A percentile compares a stretch with the other conserved stretches of the same genome.
Conservation (phyloP, 2,888 invertebrate species). For the Orthosia gracilis region DNA sequence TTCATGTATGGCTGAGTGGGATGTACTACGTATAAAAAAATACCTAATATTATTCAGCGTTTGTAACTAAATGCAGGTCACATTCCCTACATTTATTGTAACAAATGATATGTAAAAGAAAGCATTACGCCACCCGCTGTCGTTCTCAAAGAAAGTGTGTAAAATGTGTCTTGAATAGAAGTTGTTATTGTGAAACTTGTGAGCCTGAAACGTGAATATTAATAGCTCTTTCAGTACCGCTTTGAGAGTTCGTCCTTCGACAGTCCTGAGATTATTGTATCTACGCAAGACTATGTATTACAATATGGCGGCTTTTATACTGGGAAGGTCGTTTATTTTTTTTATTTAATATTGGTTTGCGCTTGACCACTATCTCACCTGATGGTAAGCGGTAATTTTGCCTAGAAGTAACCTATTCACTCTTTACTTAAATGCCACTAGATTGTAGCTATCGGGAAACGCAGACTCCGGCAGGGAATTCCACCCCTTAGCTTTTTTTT, state of each 20-base stretch:
- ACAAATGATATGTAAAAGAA: constrained; percentile 40
- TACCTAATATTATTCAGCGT: background rate
- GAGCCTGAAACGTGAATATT: constrained; percentile 51
- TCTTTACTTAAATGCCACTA: no score
- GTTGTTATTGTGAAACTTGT: constrained; percentile 44
- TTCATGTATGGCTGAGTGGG: no score
- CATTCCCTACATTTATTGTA: constrained; percentile 31
- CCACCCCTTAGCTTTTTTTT: no score
- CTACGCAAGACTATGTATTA: constrained; percentile 37
- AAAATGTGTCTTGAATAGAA: constrained; percentile 39
- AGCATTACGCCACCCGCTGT: constrained; percentile 19
- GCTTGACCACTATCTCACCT: no score
- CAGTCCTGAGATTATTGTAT: constrained; percentile 22
- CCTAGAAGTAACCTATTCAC: no score
- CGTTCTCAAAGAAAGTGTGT: constrained; percentile 27
- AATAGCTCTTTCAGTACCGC: constrained; percentile 46
- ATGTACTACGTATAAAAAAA: no score
- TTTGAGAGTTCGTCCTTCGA: constrained; percentile 30
- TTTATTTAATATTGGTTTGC: no score
- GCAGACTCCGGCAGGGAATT: no score
- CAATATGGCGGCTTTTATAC: constrained; percentile 14
- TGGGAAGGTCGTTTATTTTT: constrained; percentile 2
- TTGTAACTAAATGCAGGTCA: constrained; percentile 8
- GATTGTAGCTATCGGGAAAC: no score
- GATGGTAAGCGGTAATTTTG: no score